Evolutionary conservation across 2,797 vertebrate genomes (phyloP).

Genomic region (Oryzias dopingdopingensis): DNA sequence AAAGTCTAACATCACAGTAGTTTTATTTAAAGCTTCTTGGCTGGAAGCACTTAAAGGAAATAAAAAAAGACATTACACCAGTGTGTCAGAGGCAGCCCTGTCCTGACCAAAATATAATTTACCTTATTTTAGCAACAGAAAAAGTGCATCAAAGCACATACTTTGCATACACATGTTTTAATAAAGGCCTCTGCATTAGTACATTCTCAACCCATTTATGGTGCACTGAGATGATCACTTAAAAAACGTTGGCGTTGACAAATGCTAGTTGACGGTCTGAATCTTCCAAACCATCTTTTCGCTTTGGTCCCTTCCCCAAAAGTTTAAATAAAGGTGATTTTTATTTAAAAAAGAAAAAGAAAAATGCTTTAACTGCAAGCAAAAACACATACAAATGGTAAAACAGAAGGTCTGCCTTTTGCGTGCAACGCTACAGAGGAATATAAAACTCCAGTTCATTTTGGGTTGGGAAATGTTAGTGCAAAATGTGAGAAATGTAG

Average conservation of each 20-base stretch:
- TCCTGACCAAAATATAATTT: slow-evolving; percentile 5
- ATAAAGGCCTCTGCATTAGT: slow-evolving; percentile 10
- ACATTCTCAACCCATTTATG: slow-evolving; percentile 1
- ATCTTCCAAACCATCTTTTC: neutral
- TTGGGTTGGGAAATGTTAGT: slow-evolving; percentile 15
- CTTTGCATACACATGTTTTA: slow-evolving; percentile 23
- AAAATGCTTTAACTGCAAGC: slow-evolving; percentile 9
- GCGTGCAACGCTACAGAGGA: slow-evolving; percentile 4
- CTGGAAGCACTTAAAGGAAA: slow-evolving; percentile 58
- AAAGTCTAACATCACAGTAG: slow-evolving; percentile 65
- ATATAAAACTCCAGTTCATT: slow-evolving; percentile 10
- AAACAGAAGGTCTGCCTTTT: slow-evolving; percentile 5
- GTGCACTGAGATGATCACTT: neutral
- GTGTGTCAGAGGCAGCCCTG: slow-evolving; percentile 8
- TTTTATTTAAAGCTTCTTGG: slow-evolving; percentile 68
- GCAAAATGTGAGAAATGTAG: slow-evolving; percentile 24
- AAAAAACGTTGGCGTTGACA: neutral
- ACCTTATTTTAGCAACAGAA: neutral
- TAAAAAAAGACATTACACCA: slow-evolving; percentile 27
- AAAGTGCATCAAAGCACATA: slow-evolving; percentile 7
- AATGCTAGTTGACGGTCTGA: slow-evolving; percentile 7
- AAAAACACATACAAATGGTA: slow-evolving; percentile 6
- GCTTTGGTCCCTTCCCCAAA: slow-evolving; percentile 27
- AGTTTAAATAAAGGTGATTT: slow-evolving; percentile 4
- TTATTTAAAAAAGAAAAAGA: neutral